Evolutionary conservation across 2,888 invertebrate species (phyloP), one percentile per base, ranked within the genome.

Genomic region (Melikaiella ostensackeni): DNA sequence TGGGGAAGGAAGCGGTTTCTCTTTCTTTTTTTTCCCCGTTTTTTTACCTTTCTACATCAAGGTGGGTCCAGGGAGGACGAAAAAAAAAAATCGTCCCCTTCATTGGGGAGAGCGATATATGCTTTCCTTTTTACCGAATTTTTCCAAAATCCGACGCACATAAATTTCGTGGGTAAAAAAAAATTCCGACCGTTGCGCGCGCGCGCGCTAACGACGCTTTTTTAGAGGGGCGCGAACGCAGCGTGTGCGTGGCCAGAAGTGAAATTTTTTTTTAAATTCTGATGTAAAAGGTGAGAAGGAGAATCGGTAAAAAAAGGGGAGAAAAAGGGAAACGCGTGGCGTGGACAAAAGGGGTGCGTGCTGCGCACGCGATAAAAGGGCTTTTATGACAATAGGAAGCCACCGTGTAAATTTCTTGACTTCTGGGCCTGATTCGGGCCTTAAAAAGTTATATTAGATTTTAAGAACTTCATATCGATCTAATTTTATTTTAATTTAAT

Each of bases 1-100:
- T 80, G 80, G 82, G 81, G 84, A 85, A 82, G 83, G 84, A 86
- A 84, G 86, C 84, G 85, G 84, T 83, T 83, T 84, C 82, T 79
- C 74, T 77, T 80, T 80, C 77, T 79, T 77, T 80, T 80, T 80
- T 77, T 27, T 27, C 76, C 75, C 77, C 76, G 77, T 80, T 77
- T 79, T 81, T 82, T 80, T 79, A 75, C 76, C 76, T 73, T 30
- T 79, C 80, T 74, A 75, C 79, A 77, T 77, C 81, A 80, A 80
- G 80, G 75, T 77, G 81, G 79, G 76, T 77, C 76, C 79, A 79
- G 77, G 79, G 79, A 80, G 81, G 81, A 79, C 59, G 79, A 79
- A 74, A 82, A 84, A 83, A 81, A 80, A 79, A 73, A 74, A 38
- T 24, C 75, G 79, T 77, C 75, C 78, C 74, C 74, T 77, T 61